These are phyloP conservation scores for Mactromeris polynyma DNA, from an alignment of 2,888 invertebrate genomes.

Conservation along the genomic window DNA sequence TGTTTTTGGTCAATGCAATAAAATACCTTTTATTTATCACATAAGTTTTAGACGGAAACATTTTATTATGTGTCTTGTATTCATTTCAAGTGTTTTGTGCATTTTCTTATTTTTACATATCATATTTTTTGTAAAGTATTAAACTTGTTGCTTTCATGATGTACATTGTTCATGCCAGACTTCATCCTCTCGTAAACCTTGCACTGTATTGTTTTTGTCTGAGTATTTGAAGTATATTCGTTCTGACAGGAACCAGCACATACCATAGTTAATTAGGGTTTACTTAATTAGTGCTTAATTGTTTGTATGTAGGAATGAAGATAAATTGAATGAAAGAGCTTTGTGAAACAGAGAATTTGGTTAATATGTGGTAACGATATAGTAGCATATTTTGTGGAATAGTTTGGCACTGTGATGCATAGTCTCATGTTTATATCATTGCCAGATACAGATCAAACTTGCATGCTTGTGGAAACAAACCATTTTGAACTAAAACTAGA, in stretches of 20 bases:
- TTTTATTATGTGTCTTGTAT: background rate
- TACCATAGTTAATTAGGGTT: background rate
- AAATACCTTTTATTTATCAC: background rate
- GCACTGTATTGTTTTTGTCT: background rate
- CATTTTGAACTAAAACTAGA: background rate
- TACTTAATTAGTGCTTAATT: constrained; percentile 16
- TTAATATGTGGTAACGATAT: background rate
- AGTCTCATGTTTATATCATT: background rate
- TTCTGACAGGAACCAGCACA: background rate
- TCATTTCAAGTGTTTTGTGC: background rate
- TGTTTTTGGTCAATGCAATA: background rate
- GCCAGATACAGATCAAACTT: background rate
- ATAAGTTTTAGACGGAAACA: background rate
- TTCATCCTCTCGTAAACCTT: background rate
- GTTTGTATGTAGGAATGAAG: background rate
- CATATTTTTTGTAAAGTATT: background rate
- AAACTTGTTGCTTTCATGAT: background rate
- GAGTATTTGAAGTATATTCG: background rate
- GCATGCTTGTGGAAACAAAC: background rate
- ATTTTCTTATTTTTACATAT: background rate
- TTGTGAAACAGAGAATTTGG: background rate
- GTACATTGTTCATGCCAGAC: background rate
- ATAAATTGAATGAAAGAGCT: background rate
- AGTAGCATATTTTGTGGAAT: background rate
- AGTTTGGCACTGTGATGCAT: background rate